Base-by-base conservation (phyloP, 2,113 vertebrate genomes). In the Cheirogaleus medius region DNA sequence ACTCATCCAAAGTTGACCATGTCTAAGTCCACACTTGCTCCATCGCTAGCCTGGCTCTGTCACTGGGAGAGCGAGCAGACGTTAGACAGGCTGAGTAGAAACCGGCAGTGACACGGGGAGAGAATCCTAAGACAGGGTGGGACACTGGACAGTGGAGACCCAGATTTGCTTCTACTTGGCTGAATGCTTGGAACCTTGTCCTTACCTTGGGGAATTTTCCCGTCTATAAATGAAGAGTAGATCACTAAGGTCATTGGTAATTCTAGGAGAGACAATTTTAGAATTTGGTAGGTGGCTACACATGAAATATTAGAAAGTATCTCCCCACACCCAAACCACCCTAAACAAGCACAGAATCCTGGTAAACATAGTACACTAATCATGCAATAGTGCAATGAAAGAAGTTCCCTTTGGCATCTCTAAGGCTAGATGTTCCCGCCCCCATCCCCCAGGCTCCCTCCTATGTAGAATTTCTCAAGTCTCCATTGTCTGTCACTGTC, bases 371-470 rank as follows among this genome's bases (percentile, higher is more conserved):
- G n/a, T 23, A 8, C 11, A n/a, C 27, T 34, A 5, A 27, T 42
- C 2, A 8, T 21, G 52, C 7, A 52, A 34, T 25, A 2, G 37
- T 7, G 0, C 74, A 29, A 15, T 32, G 17, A 66, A 1, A 6
- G 21, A 68, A 56, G 17, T 37, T 49, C 34, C 11, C 34, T n/a
- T 44, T 14, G 42, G 25, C 25, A 1, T 3, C 20, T 5, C 6
- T 8, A 68, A 23, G n/a, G 18, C 18, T 6, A 27, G 32, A 34
- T 8, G 1, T 2, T 6, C 2, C 11, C 14, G 32, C 1, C 14
- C 44, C n/a, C 9, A 17, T 6, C 17, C 52, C 76, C 60, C 25
- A 29, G 60, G 37, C 10, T 6, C n/a, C 47, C 47, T 87, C 39
- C 5, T 42, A 10, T 44, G 27, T 32, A 64, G 20, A 77, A 9